These are phyloP conservation scores for Calosoma granatense DNA, from an alignment of 1,140 invertebrate genomes.

Conservation along the genomic window DNA sequence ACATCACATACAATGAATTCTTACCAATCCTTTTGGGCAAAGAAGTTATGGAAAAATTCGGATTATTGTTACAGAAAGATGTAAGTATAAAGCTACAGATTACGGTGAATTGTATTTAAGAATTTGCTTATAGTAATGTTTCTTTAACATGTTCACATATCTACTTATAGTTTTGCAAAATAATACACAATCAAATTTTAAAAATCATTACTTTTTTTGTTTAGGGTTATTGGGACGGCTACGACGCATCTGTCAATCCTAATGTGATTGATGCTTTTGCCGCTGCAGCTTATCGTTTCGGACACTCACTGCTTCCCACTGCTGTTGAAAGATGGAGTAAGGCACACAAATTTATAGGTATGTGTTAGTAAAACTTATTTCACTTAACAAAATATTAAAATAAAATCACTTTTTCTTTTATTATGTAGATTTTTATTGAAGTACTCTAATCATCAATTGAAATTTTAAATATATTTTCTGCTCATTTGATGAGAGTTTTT, in stretches of 20 bases:
- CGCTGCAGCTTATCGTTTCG: slow-evolving; percentile 81
- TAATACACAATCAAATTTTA: neutral
- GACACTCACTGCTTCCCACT: slow-evolving; percentile 79
- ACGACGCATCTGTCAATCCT: slow-evolving; percentile 74
- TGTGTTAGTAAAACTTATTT: slow-evolving; percentile 17
- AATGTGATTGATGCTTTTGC: slow-evolving; percentile 80
- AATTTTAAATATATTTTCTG: too few relatives aligned
- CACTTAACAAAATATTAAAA: neutral
- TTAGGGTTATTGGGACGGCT: slow-evolving; percentile 80
- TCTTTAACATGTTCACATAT: neutral
- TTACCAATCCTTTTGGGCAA: slow-evolving; percentile 87
- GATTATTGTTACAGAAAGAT: slow-evolving; percentile 70
- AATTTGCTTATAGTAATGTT: slow-evolving; percentile 5
- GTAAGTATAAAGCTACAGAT: slow-evolving; percentile 37
- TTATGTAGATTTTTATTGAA: too few relatives aligned
- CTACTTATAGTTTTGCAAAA: neutral
- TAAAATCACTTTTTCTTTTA: too few relatives aligned
- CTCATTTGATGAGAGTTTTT: too few relatives aligned
- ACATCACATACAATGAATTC: slow-evolving; percentile 92
- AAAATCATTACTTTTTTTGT: slow-evolving; percentile 23
- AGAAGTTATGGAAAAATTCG: slow-evolving; percentile 88
- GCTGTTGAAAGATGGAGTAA: slow-evolving; percentile 87
- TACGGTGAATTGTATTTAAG: slow-evolving; percentile 1
- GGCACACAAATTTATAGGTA: slow-evolving; percentile 85
- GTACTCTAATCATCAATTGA: too few relatives aligned